Base-by-base conservation (phyloP, 2,797 vertebrate genomes). In the Parauchenoglanis punctatus region DNA sequence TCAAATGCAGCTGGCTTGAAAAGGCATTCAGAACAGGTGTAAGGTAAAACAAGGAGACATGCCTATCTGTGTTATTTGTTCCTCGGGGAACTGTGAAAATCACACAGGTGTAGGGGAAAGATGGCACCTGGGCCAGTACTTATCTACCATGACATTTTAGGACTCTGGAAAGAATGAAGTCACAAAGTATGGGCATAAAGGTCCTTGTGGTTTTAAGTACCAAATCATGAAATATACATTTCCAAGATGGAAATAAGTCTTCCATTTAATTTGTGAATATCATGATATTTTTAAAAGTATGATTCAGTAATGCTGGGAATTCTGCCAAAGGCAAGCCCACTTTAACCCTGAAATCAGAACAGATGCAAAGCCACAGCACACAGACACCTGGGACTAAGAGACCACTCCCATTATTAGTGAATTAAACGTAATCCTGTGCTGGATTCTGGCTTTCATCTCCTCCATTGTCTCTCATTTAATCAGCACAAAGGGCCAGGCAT, bases 391-490 rank as follows among this genome's bases (percentile, higher is more conserved):
- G 84, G 84, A 83, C 61, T 40, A 5, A 77, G 81, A 58, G 65
- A 65, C 75, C 73, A 58, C 87, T 85, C 65, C 88, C 84, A 89
- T 90, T 91, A 92, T 89, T 83, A 87, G 85, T 84, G 87, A 90
- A 91, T 90, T 86, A 87, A 90, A 89, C 81, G 78, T 91, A 92
- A 92, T 91, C 89, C 88, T 85, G 86, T 88, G 78, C 77, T 82
- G 85, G 87, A 89, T 90, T 90, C 89, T 63, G 81, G 61, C 91
- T 94, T 93, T 92, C 91, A 93, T 93, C 84, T 82, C 82, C 84
- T 90, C 88, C 86, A 88, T 91, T 91, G 89, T 88, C 86, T 91
- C 83, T 86, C 76, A 83, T 88, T 91, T 89, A 87, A 85, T 88
- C 86, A 88, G 86, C 58, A 49, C 73, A 81, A 85, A 67, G 54